These are phyloP conservation scores for Pseudochaenichthys georgianus DNA, from an alignment of 2,797 vertebrate genomes.

Conservation along the genomic window DNA sequence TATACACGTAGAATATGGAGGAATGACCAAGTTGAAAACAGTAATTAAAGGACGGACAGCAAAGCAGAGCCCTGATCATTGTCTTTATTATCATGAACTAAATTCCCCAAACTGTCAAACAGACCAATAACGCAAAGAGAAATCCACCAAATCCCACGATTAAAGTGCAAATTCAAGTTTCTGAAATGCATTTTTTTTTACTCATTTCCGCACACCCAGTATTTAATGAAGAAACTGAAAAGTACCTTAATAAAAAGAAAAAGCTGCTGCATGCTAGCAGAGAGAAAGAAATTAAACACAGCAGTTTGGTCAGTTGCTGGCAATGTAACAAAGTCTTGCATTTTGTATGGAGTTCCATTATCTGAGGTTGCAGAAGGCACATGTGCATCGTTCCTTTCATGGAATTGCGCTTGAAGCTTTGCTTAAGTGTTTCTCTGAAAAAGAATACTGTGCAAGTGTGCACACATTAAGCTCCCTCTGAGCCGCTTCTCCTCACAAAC, in stretches of 20 bases:
- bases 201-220: constrained; percentile 24
- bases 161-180: constrained; percentile 23
- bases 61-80: constrained; percentile 53
- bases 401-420: constrained; percentile 58
- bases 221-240: constrained; percentile 32
- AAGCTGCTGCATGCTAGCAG: constrained; percentile 29
- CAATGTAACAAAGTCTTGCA: constrained; percentile 61
- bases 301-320: constrained; percentile 76
- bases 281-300: constrained; percentile 53
- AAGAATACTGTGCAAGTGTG: constrained; percentile 49
- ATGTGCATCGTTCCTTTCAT: constrained; percentile 53
- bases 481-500: constrained; percentile 15
- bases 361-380: constrained; percentile 75
- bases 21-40: neutral
- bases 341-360: constrained; percentile 40
- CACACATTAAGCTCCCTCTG: constrained; percentile 25
- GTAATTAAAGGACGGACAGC: constrained; percentile 7
- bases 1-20: neutral
- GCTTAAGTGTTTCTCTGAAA: constrained; percentile 39
- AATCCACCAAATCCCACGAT: constrained; percentile 45
- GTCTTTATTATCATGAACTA: constrained; percentile 66
- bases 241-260: constrained; percentile 31
- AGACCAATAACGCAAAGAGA: constrained; percentile 46
- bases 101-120: constrained; percentile 61
- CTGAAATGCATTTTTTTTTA: neutral